These are phyloP conservation scores for Nomia melanderi DNA, from an alignment of 1,140 invertebrate species.

Conservation along the genomic window DNA sequence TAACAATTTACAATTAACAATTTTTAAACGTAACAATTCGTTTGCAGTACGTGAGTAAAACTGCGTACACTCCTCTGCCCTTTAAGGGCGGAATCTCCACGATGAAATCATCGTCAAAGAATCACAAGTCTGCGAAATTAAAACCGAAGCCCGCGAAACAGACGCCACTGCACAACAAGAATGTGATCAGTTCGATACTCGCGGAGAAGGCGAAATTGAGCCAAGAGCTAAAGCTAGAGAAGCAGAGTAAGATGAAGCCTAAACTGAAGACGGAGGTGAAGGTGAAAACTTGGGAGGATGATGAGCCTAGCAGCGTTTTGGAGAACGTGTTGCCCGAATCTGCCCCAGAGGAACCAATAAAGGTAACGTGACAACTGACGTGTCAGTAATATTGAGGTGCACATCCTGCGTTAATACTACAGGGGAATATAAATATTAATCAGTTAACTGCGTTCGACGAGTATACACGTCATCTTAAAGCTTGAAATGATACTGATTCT, in stretches of 20 bases:
- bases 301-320: constrained; percentile 71
- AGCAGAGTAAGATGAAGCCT: constrained; percentile 83
- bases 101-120: constrained; percentile 66
- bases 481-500: too few relatives aligned
- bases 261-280: constrained; percentile 87
- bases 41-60: constrained; percentile 56
- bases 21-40: background rate
- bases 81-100: constrained; percentile 66
- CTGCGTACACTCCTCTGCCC: constrained; percentile 68
- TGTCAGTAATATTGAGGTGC: too few relatives aligned
- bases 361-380: constrained; percentile 28
- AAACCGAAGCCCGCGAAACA: constrained; percentile 73
- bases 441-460: too few relatives aligned
- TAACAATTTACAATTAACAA: too few relatives aligned
- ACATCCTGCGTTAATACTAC: too few relatives aligned
- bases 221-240: constrained; percentile 70
- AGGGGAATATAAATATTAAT: too few relatives aligned
- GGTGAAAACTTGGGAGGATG: constrained; percentile 83
- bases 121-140: constrained; percentile 66
- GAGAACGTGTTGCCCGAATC: constrained; percentile 40
- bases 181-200: constrained; percentile 77
- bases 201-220: constrained; percentile 77
- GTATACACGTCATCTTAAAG: too few relatives aligned
- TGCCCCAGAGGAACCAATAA: constrained; percentile 3
- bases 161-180: constrained; percentile 76